These are phyloP conservation scores for Orthosia cruda DNA, from an alignment of 2,888 invertebrate species.

Conservation along the genomic window DNA sequence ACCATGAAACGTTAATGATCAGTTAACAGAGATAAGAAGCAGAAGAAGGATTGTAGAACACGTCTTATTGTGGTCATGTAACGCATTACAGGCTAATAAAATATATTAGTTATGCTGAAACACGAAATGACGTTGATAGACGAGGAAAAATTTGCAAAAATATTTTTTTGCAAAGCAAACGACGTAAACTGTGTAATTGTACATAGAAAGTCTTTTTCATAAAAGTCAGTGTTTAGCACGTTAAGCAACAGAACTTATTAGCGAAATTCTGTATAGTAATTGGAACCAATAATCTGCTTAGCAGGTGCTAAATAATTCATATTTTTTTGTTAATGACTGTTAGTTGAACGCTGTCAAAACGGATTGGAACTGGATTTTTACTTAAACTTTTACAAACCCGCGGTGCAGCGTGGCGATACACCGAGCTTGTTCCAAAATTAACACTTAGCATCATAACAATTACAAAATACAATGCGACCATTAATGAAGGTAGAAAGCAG, in stretches of 20 bases:
- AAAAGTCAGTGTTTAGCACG: not conserved
- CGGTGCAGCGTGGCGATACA: not conserved
- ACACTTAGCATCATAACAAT: slow-evolving; percentile 13
- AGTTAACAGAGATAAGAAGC: slow-evolving; percentile 57
- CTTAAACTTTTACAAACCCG: not conserved
- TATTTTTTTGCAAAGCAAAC: not conserved
- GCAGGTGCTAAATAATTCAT: no score
- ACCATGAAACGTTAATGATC: slow-evolving; percentile 24
- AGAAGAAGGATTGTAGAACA: slow-evolving; percentile 46
- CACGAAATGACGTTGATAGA: not conserved
- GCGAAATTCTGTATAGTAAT: no score
- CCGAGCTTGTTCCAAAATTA: slow-evolving; percentile 17
- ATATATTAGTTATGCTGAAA: slow-evolving; percentile 18
- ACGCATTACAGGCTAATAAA: slow-evolving; percentile 11
- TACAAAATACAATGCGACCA: slow-evolving; percentile 15
- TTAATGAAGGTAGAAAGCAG: slow-evolving; percentile 45
- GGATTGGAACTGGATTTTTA: not conserved
- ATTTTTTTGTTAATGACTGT: no score
- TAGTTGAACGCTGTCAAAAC: not conserved
- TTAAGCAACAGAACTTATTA: no score
- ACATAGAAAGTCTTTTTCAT: not conserved
- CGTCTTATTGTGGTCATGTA: slow-evolving; percentile 40
- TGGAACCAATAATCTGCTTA: no score
- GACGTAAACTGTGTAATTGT: not conserved
- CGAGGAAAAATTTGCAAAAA: slow-evolving; percentile 12